These are phyloP conservation scores for Labia minor DNA, from an alignment of 2,888 invertebrate genomes.

Conservation along the genomic window DNA sequence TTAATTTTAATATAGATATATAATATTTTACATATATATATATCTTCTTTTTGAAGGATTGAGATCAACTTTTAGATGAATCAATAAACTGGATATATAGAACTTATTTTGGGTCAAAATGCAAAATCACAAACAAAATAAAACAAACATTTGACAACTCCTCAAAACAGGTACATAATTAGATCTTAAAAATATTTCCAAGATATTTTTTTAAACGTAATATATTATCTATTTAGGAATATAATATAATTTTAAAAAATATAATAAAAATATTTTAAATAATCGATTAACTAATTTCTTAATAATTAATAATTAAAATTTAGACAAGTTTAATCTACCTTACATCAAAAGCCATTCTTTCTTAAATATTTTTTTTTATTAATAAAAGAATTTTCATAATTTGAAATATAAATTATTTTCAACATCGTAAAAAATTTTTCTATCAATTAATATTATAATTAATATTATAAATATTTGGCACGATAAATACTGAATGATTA, in stretches of 20 bases:
- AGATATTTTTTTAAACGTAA: no score
- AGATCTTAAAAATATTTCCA: no score
- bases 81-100: not conserved
- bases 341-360: not conserved
- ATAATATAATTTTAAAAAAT: no score
- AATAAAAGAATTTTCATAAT: not conserved
- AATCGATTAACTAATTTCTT: no score
- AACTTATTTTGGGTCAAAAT: not conserved
- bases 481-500: not conserved
- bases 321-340: not conserved
- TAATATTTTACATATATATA: not conserved
- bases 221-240: no score
- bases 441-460: not conserved
- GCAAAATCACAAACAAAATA: no score
- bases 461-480: slow-evolving; percentile 1
- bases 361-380: not conserved
- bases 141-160: no score
- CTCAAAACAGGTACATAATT: no score
- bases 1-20: not conserved
- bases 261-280: no score
- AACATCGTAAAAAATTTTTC: not conserved
- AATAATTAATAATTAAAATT: no score
- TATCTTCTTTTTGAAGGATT: not conserved
- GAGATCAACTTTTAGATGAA: not conserved
- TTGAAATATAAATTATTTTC: not conserved